These are phyloP conservation scores for Petrocephalus sullivani DNA, from an alignment of 2,797 vertebrate species.

Conservation along the genomic window DNA sequence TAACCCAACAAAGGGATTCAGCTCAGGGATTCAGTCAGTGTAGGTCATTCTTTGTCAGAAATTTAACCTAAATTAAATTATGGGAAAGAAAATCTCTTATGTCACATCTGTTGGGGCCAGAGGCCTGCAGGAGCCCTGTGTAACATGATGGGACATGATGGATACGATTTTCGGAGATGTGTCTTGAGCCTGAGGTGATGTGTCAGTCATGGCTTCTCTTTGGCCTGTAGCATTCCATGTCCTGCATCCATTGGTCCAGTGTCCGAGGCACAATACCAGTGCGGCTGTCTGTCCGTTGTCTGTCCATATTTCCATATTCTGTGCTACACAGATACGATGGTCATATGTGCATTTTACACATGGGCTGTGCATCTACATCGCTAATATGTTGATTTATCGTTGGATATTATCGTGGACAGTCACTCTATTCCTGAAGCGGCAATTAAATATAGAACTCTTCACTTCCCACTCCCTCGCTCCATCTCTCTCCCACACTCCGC, in stretches of 20 bases:
- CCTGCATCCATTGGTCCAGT: background rate
- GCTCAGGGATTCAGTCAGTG: background rate
- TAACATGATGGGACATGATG: background rate
- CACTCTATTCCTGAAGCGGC: conserved; percentile 64
- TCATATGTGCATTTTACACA: conserved; percentile 20
- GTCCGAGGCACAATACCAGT: background rate
- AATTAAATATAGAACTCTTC: conserved; percentile 67
- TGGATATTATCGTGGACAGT: conserved; percentile 65
- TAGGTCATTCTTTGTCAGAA: background rate
- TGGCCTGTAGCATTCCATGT: background rate
- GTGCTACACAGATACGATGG: background rate
- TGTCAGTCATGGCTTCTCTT: background rate
- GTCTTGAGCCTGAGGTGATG: background rate
- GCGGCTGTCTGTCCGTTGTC: background rate
- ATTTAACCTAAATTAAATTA: background rate
- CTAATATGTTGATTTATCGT: conserved; percentile 51
- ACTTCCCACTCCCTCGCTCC: conserved; percentile 61
- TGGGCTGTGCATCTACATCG: conserved; percentile 46
- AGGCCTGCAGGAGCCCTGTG: background rate
- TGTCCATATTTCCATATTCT: background rate
- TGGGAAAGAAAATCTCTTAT: background rate
- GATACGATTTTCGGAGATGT: background rate
- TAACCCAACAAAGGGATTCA: background rate
- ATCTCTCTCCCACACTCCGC: conserved; percentile 33
- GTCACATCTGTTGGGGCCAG: background rate